Conservation (phyloP, 2,888 invertebrate species). For the Oxycera nigricornis region DNA sequence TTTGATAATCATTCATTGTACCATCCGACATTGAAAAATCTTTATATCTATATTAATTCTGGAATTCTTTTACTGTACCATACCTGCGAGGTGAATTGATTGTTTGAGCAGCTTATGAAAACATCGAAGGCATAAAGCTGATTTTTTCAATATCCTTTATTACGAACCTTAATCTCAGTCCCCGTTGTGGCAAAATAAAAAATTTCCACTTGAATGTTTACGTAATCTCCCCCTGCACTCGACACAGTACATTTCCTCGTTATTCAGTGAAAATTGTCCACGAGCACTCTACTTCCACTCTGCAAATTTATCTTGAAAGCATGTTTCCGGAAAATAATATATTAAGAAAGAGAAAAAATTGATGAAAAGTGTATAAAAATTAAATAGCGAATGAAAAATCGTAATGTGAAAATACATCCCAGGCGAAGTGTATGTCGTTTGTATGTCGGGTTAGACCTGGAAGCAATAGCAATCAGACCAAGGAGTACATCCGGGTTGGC, state of each 20-base stretch:
- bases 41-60: no score
- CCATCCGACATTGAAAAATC: no score
- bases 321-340: neutral
- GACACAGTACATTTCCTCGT: neutral
- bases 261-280: slow-evolving; percentile 22
- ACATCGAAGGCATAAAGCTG: no score
- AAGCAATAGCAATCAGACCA: neutral
- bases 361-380: neutral
- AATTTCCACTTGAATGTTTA: slow-evolving; percentile 1
- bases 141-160: no score
- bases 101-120: no score
- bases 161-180: no score
- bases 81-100: no score
- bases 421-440: neutral
- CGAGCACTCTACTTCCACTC: slow-evolving; percentile 23
- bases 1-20: no score
- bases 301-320: slow-evolving; percentile 34
- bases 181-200: no score
- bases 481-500: neutral
- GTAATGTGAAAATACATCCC: slow-evolving; percentile 27
- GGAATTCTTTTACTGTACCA: neutral
- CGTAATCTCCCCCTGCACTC: neutral
- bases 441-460: neutral
- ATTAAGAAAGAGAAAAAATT: neutral
- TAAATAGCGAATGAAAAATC: neutral